Conservation (phyloP, 2,888 invertebrate genomes). For the Scelioninae gen. 1 region DNA sequence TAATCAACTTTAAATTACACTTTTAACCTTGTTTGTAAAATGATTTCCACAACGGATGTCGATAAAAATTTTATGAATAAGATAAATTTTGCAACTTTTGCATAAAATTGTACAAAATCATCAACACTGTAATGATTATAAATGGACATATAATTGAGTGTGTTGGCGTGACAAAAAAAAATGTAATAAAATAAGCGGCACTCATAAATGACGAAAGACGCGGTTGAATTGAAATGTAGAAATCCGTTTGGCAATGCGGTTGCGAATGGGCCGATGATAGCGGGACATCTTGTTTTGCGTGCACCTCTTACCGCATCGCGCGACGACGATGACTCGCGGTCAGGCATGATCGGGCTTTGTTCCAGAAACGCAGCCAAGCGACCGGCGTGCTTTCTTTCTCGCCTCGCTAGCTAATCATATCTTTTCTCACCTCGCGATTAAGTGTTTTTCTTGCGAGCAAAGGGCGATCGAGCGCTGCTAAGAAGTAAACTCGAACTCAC, state of each 20-base stretch:
- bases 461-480: slow-evolving; percentile 27
- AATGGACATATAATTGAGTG: no score
- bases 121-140: no score
- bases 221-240: slow-evolving; percentile 17
- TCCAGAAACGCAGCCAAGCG: slow-evolving; percentile 58
- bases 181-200: neutral
- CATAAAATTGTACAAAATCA: no score
- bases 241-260: slow-evolving; percentile 30
- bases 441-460: slow-evolving; percentile 46
- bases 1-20: no score
- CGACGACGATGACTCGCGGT: slow-evolving; percentile 50
- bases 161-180: neutral
- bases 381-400: slow-evolving; percentile 49
- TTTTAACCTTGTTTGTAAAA: neutral
- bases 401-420: slow-evolving; percentile 39
- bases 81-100: no score
- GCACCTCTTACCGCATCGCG: slow-evolving; percentile 50
- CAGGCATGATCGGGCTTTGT: slow-evolving; percentile 63
- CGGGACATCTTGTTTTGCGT: slow-evolving; percentile 46
- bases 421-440: slow-evolving; percentile 54
- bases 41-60: no score
- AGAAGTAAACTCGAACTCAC: slow-evolving; percentile 16
- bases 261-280: slow-evolving; percentile 17
- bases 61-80: no score
- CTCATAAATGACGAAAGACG: slow-evolving; percentile 21